These are phyloP conservation scores for Hofmannophila pseudospretella DNA, from an alignment of 2,888 invertebrate genomes.

Conservation along the genomic window DNA sequence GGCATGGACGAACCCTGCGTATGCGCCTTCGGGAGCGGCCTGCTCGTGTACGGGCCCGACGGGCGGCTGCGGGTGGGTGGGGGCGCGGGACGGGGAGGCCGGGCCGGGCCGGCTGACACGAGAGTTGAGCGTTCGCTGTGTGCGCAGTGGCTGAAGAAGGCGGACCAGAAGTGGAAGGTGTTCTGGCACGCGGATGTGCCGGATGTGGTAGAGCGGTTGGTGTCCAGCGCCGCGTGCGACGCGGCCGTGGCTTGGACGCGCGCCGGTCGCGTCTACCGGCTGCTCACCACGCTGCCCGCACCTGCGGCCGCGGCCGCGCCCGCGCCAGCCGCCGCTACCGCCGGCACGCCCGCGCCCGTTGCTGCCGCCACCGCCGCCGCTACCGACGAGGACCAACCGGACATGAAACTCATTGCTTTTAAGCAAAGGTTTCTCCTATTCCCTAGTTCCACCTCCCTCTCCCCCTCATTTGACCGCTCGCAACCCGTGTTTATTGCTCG, in stretches of 20 bases:
- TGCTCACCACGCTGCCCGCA: slow-evolving; percentile 43
- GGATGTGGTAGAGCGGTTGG: slow-evolving; percentile 33
- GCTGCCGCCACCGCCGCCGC: slow-evolving; percentile 43
- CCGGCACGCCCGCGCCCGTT: slow-evolving; percentile 52
- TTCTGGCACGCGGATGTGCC: slow-evolving; percentile 41
- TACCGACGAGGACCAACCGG: slow-evolving; percentile 42
- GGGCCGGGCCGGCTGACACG: too few relatives aligned
- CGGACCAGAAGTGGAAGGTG: slow-evolving; percentile 50
- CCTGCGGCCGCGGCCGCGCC: slow-evolving; percentile 46
- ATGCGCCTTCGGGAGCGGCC: slow-evolving; percentile 51
- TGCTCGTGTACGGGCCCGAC: slow-evolving; percentile 64
- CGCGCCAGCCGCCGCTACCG: slow-evolving; percentile 40
- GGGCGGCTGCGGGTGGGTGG: slow-evolving; percentile 49
- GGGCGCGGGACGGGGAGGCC: too few relatives aligned
- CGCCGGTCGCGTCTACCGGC: slow-evolving; percentile 46
- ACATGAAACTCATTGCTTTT: slow-evolving; percentile 40
- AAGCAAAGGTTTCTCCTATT: slow-evolving; percentile 46
- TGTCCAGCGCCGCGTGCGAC: slow-evolving; percentile 43
- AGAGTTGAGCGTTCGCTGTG: not conserved
- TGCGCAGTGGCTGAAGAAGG: slow-evolving; percentile 50
- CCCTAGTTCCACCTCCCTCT: not conserved
- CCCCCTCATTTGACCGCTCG: too few relatives aligned
- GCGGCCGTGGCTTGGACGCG: slow-evolving; percentile 49
- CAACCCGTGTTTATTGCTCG: too few relatives aligned
- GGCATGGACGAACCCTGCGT: slow-evolving; percentile 39